Conservation (phyloP, 2,797 vertebrate species). For the Numenius phaeopus region DNA sequence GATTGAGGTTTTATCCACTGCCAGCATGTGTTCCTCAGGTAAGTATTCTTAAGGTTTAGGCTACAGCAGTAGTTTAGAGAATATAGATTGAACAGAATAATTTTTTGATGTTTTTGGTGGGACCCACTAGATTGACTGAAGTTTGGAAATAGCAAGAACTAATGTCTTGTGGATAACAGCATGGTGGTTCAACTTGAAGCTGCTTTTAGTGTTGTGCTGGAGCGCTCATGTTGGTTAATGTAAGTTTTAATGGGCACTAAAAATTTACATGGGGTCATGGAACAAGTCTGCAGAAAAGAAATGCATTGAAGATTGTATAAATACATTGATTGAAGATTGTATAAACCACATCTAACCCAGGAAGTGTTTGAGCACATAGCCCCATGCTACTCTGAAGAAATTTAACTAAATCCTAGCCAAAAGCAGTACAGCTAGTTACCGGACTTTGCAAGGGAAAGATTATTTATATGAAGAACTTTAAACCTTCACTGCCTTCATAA, state of each 20-base stretch:
- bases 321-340: neutral
- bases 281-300: neutral
- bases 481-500: neutral
- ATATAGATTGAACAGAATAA: neutral
- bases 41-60: neutral
- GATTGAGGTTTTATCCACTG: neutral
- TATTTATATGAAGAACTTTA: neutral
- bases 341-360: neutral
- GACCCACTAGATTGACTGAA: neutral
- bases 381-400: neutral
- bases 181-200: neutral
- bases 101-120: neutral
- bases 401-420: neutral
- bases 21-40: neutral
- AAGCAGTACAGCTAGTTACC: neutral
- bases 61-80: neutral
- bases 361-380: neutral
- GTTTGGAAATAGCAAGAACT: neutral
- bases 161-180: neutral
- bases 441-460: neutral
- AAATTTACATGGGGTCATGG: neutral
- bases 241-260: neutral
- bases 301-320: neutral
- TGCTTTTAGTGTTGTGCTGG: neutral
- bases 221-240: rapidly evolving